Conservation (phyloP, 1,140 invertebrate species). For the Brachionus manjavacas region DNA sequence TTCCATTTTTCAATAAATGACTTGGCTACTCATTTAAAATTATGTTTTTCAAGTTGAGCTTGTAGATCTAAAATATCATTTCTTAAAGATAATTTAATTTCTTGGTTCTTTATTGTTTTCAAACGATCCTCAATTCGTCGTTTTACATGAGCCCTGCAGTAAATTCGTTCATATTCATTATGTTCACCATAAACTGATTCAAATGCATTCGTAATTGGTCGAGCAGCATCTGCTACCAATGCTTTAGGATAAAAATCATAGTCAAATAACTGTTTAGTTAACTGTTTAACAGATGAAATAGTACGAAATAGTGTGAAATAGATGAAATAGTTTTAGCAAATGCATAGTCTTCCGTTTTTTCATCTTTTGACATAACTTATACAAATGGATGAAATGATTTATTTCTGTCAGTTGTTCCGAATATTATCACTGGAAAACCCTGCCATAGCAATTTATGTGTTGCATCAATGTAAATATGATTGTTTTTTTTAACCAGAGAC, state of each 20-base stretch:
- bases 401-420: neutral
- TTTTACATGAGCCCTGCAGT: neutral
- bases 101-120: neutral
- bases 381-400: neutral
- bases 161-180: neutral
- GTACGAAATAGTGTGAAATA: no score
- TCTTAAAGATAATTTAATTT: neutral
- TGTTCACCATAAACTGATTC: neutral
- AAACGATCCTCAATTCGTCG: neutral
- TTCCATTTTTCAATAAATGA: neutral
- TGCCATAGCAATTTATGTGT: neutral
- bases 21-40: neutral
- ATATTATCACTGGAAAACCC: neutral
- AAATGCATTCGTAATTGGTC: neutral
- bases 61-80: neutral
- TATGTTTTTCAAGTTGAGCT: neutral
- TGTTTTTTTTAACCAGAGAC: neutral
- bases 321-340: no score
- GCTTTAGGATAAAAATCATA: neutral
- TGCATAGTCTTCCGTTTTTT: neutral
- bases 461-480: neutral
- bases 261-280: neutral
- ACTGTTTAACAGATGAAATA: neutral
- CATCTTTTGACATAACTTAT: neutral
- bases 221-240: neutral